Conservation (phyloP, 2,888 invertebrate species). For the Endotricha flammealis region DNA sequence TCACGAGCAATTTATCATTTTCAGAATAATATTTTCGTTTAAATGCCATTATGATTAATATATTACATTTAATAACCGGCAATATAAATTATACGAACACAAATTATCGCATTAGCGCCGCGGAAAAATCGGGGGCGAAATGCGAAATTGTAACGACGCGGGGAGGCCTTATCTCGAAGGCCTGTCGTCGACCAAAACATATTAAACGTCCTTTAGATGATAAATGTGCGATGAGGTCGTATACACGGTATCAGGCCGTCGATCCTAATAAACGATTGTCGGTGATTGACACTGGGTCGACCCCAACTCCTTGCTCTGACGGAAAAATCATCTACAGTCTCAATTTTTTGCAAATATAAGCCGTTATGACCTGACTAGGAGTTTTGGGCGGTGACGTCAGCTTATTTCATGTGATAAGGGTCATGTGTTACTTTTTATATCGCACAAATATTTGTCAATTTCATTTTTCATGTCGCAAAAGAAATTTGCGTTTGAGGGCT, state of each 20-base stretch:
- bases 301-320: slow-evolving; percentile 25
- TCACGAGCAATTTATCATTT: too few relatives aligned
- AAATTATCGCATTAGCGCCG: slow-evolving; percentile 20
- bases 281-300: slow-evolving; percentile 61
- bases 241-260: slow-evolving; percentile 32
- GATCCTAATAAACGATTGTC: slow-evolving; percentile 67
- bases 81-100: slow-evolving; percentile 13
- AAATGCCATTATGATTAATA: background rate
- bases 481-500: too few relatives aligned
- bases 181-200: slow-evolving; percentile 66
- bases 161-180: slow-evolving; percentile 39
- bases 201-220: slow-evolving; percentile 71
- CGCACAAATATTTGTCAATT: too few relatives aligned
- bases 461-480: too few relatives aligned
- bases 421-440: too few relatives aligned
- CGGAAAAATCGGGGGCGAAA: slow-evolving; percentile 19
- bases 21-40: background rate
- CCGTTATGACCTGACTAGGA: slow-evolving; percentile 4
- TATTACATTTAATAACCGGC: slow-evolving; percentile 1
- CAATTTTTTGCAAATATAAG: slow-evolving; percentile 25
- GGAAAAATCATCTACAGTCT: slow-evolving; percentile 28
- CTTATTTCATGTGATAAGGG: too few relatives aligned
- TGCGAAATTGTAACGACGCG: slow-evolving; percentile 38
- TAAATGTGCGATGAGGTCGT: slow-evolving; percentile 60
- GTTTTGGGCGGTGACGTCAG: slow-evolving; percentile 5